Evolutionary conservation across 2,888 invertebrate genomes (phyloP).

Genomic region (Lasiommata megera): DNA sequence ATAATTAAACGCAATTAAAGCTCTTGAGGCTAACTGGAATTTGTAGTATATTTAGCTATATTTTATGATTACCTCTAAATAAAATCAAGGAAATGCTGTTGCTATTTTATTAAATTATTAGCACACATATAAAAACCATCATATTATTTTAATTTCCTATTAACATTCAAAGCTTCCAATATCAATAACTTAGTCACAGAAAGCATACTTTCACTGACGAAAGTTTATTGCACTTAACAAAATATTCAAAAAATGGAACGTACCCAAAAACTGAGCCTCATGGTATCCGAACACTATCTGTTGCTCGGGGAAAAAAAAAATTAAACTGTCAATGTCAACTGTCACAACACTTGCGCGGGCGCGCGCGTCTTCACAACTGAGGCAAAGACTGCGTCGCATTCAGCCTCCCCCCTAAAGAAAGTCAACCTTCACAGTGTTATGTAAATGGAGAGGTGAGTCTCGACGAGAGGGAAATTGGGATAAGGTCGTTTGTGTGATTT

Average conservation of each 20-base stretch:
- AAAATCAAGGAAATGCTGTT: too few species aligned
- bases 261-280: slow-evolving; percentile 76
- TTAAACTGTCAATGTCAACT: slow-evolving; percentile 39
- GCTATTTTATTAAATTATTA: too few species aligned
- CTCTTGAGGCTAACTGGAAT: too few species aligned
- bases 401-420: slow-evolving; percentile 71
- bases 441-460: slow-evolving; percentile 56
- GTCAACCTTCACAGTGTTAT: slow-evolving; percentile 76
- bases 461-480: slow-evolving; percentile 38
- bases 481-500: slow-evolving; percentile 36
- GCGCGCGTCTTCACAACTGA: slow-evolving; percentile 67
- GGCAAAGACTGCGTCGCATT: slow-evolving; percentile 42
- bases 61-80: too few species aligned
- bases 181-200: slow-evolving; percentile 42
- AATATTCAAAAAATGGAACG: slow-evolving; percentile 43
- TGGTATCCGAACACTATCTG: slow-evolving; percentile 67
- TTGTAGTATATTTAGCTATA: too few species aligned
- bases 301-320: slow-evolving; percentile 45
- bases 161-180: slow-evolving; percentile 36
- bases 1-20: too few species aligned
- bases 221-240: slow-evolving; percentile 40
- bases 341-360: slow-evolving; percentile 71
- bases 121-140: too few species aligned
- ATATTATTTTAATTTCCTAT: background rate
- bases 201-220: slow-evolving; percentile 62